Base-by-base conservation (phyloP, 2,113 vertebrate genomes). In the Balaenoptera acutorostrata region DNA sequence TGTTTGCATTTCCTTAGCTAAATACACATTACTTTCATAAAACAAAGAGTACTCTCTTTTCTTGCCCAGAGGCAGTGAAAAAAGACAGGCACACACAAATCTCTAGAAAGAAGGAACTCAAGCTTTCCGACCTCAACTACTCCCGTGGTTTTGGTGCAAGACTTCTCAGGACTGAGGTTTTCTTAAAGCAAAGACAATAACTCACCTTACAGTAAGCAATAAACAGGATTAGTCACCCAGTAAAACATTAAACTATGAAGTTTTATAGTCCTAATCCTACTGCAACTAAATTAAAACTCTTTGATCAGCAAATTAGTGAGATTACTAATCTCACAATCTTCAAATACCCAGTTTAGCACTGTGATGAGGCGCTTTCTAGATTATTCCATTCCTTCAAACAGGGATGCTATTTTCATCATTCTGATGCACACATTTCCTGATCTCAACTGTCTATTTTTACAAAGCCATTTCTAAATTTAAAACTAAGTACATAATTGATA, bases 11-110 rank as follows among this genome's bases (percentile, higher is more conserved):
- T 97, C 94, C 94, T 93, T 64, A 59, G 39, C 61, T 93, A 71
- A 88, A 71, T 83, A 83, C 86, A 82, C 41, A 57, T 2, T 71
- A 39, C 74, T 91, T 93, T 90, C 81, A 72, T 83, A 69, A 86
- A 93, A 91, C 91, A 96, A 93, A 90, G 86, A 88, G 20, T 12
- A 27, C 13, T 94, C 75, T 69, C 72, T 97, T 96, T 95, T 87
- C 93, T 57, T 93, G 92, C 95, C 96, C 72, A 77, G 93, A 84
- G 78, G 97, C 85, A 71, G 55, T 49, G 20, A 96, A 96, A 20
- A 95, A 20, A 98, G 86, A 81, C 57, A 81, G 59, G 91, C 18
- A 89, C 52, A 23, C 88, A 46, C 57, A 88, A 64, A 96, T 55
- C 75, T 92, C 46, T 20, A 69, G 29, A n/a, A 63, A 77, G 68